Evolutionary conservation across 2,888 invertebrate genomes (phyloP).

Genomic region (Parnassius mnemosyne): DNA sequence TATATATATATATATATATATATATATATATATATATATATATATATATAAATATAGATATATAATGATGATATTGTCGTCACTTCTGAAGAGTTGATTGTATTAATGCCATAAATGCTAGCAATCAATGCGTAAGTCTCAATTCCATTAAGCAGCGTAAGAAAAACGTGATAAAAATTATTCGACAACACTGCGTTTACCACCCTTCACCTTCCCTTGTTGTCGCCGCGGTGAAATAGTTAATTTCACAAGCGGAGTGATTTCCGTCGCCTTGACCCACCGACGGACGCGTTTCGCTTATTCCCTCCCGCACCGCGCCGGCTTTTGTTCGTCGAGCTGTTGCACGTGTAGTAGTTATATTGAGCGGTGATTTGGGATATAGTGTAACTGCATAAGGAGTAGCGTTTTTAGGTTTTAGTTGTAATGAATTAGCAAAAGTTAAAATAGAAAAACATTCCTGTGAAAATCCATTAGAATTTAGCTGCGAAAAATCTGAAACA

Average conservation of each 20-base stretch:
- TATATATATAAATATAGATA: too few relatives aligned
- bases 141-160: background rate
- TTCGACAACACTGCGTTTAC: background rate
- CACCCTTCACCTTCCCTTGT: background rate
- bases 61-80: too few relatives aligned
- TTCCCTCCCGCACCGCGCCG: constrained; percentile 13
- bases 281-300: constrained; percentile 24
- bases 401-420: background rate
- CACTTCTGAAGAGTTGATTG: too few relatives aligned
- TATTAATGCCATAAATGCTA: too few relatives aligned
- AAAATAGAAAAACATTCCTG: too few relatives aligned
- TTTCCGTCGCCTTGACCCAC: constrained; percentile 28
- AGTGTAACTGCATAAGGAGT: background rate
- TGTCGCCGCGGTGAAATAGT: background rate
- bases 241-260: constrained; percentile 27
- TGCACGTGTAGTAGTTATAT: constrained; percentile 11
- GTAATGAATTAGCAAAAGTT: too few relatives aligned
- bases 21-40: too few relatives aligned
- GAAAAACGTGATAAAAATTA: too few relatives aligned
- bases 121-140: too few relatives aligned
- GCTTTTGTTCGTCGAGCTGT: constrained; percentile 14
- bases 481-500: too few relatives aligned
- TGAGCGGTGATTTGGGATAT: constrained; percentile 1
- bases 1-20: too few relatives aligned
- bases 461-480: too few relatives aligned